Evolutionary conservation across 2,113 vertebrate genomes (phyloP), one percentile per base, ranked within the genome.

Genomic region (Gymnarchus niloticus): DNA sequence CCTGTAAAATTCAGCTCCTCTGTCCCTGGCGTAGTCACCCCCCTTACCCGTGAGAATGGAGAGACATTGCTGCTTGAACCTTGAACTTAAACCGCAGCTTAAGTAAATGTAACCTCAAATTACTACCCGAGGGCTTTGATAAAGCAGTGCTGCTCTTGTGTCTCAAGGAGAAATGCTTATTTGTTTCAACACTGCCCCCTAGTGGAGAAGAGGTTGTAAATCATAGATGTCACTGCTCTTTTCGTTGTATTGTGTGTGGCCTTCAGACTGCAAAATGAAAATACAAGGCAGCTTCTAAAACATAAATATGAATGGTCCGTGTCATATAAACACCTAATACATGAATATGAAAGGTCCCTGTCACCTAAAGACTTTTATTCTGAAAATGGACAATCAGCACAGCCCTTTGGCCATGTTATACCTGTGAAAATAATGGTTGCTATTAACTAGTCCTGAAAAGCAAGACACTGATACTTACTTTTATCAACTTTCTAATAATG

Each of bases 181-280:
- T 92, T 87, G 90, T 88, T 90, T 93, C 94, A 95, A 95, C 90
- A 95, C 91, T 93, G 94, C 93, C 93, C 91, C 90, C 94, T 76
- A 92, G 92, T 93, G 94, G 92, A 8, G 61, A 8, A 3, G 77
- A 61, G 48, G 28, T 83, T 14, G 6, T 12, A 44, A 12, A 78
- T 8, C 6, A 85, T 86, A n/a, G 4, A 81, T 87, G 69, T 44
- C n/a, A 12, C 41, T 51, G 48, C 54, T 46, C 41, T 28, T 84
- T 56, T 83, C 19, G 25, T 52, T 9, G 33, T 12, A 69, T 85
- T 41, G 25, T 17, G 25, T 73, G 81, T 14, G 59, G n/a, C n/a
- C 28, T 51, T 56, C 69, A 65, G 17, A 28, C 52, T 51, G 51
- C 28, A 51, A 52, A 52, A 44, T 17, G 33, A 76, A 84, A 23